These are phyloP conservation scores for Acanthurus lineatus DNA, from an alignment of 2,797 vertebrate genomes.

Conservation along the genomic window DNA sequence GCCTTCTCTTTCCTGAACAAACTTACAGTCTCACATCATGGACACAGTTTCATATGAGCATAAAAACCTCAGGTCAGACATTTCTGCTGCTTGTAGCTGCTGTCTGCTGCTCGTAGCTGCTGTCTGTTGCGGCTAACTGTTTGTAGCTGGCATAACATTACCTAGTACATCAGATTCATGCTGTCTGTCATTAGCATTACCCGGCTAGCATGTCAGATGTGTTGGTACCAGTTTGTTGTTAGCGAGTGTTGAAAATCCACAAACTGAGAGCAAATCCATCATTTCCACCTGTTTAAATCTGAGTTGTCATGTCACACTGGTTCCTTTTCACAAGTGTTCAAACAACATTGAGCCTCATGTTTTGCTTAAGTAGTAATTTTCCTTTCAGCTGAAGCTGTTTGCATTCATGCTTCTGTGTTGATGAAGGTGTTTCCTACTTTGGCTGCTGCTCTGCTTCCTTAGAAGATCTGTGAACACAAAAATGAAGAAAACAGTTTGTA, in stretches of 20 bases:
- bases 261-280: too few relatives aligned
- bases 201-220: neutral
- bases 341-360: too few relatives aligned
- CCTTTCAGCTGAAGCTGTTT: too few relatives aligned
- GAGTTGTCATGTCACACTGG: too few relatives aligned
- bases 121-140: neutral
- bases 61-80: neutral
- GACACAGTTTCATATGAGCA: neutral
- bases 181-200: neutral
- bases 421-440: conserved; percentile 56
- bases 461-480: conserved; percentile 29
- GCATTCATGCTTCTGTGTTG: too few relatives aligned
- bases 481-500: neutral
- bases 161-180: neutral
- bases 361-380: too few relatives aligned
- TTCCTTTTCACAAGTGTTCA: too few relatives aligned
- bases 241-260: neutral
- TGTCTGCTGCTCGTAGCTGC: too few relatives aligned
- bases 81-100: too few relatives aligned
- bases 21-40: too few relatives aligned
- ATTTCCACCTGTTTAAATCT: too few relatives aligned
- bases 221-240: neutral
- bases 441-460: conserved; percentile 60
- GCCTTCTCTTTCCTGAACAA: neutral
- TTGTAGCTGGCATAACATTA: neutral